A percentile compares a stretch with the other conserved stretches of the same genome.
phyloP scores from a whole-genome alignment of 2,113 vertebrate species.

The Todiramphus chloris region DNA sequence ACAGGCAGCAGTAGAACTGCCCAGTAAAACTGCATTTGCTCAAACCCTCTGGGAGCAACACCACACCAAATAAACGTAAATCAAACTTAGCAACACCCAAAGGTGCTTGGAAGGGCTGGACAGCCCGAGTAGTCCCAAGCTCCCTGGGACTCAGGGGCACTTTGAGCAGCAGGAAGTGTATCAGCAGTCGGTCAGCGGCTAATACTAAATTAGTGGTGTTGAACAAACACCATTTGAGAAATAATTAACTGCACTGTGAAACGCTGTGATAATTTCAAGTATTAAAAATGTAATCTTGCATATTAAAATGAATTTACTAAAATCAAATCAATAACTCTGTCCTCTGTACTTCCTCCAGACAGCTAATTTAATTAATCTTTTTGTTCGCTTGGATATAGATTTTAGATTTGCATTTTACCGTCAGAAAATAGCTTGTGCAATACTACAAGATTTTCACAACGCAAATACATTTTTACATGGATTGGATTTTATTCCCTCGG shows the following conservation, averaged over 20 bases:
- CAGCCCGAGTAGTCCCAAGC: fast-evolving
- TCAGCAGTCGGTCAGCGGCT: not conserved
- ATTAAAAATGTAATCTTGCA: slow-evolving; percentile 72
- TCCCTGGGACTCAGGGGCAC: fast-evolving
- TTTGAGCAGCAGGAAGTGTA: fast-evolving
- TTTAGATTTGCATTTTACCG: slow-evolving; percentile 74
- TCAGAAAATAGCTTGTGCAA: slow-evolving; percentile 69
- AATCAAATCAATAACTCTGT: slow-evolving; percentile 75
- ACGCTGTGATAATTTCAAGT: slow-evolving; percentile 17
- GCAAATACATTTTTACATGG: slow-evolving; percentile 75
- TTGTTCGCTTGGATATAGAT: slow-evolving; percentile 73
- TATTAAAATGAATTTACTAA: slow-evolving; percentile 72
- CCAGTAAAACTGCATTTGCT: not conserved
- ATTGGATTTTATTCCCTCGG: slow-evolving; percentile 76
- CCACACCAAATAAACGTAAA: not conserved
- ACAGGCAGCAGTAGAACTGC: not conserved
- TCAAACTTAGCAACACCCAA: not conserved
- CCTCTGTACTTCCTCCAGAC: slow-evolving; percentile 71
- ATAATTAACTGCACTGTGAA: slow-evolving; percentile 6
- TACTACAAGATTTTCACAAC: slow-evolving; percentile 68
- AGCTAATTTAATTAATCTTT: slow-evolving; percentile 77
- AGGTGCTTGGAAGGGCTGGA: not conserved
- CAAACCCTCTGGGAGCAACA: not conserved
- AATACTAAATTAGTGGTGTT: not conserved
- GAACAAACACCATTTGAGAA: not conserved